Conservation (phyloP, 2,113 vertebrate species). For the Peromyscus californicus region DNA sequence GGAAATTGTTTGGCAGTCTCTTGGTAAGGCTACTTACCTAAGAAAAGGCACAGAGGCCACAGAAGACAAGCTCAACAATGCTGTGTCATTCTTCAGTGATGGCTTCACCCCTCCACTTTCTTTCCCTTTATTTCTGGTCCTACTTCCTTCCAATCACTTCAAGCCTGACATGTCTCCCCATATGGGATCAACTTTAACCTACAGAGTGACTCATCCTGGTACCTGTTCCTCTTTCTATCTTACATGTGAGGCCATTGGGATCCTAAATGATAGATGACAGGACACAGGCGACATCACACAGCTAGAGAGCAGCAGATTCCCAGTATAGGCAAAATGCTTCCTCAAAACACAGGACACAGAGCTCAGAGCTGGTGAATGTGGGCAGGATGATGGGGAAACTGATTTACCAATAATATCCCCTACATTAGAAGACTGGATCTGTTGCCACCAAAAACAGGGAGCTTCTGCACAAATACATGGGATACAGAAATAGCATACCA, state of each 20-base stretch:
- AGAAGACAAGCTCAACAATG: accelerated
- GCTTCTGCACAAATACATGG: neutral
- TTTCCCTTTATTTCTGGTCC: neutral
- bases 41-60: accelerated
- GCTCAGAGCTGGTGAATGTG: neutral
- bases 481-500: neutral
- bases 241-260: neutral
- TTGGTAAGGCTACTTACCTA: neutral
- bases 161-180: neutral
- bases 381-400: neutral
- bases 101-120: neutral
- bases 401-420: neutral
- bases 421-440: neutral
- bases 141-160: neutral
- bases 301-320: neutral
- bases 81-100: neutral
- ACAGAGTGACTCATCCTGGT: neutral
- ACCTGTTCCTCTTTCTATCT: neutral
- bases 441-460: too few species aligned
- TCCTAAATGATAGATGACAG: neutral
- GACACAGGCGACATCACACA: neutral
- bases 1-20: neutral
- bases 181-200: neutral
- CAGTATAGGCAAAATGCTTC: neutral
- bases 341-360: neutral